phyloP scores from a whole-genome alignment of 2,888 invertebrate genomes.

The Seira ritae region DNA sequence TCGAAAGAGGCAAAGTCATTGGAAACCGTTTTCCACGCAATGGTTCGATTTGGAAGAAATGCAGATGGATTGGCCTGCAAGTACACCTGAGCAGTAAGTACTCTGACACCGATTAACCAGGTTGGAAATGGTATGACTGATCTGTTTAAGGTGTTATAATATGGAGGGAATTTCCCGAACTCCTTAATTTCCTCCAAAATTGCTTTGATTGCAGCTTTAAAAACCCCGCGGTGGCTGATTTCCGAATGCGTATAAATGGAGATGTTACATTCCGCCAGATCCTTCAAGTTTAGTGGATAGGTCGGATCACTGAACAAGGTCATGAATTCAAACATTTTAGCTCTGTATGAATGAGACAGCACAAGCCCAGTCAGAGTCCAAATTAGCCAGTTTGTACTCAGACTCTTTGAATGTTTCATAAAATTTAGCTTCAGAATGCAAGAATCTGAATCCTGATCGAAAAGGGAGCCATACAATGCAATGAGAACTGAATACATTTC shows the following conservation, averaged over 20 bases:
- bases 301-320: constrained; percentile 27
- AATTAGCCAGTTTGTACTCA: constrained; percentile 3
- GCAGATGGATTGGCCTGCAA: neutral
- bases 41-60: neutral
- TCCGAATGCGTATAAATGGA: constrained; percentile 2
- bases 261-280: neutral
- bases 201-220: neutral
- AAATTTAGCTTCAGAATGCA: neutral
- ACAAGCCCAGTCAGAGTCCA: constrained; percentile 16
- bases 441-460: constrained; percentile 16
- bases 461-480: neutral
- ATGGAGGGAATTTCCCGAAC: constrained; percentile 21
- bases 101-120: constrained; percentile 12
- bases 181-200: constrained; percentile 15
- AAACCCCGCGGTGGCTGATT: neutral
- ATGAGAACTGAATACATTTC: neutral
- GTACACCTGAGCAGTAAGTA: neutral
- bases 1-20: constrained; percentile 32
- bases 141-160: constrained; percentile 20
- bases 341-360: constrained; percentile 31
- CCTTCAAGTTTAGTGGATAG: constrained; percentile 13
- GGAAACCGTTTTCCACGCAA: neutral
- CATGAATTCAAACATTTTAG: constrained; percentile 37
- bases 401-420: neutral
- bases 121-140: neutral